Conservation (phyloP, 2,113 vertebrate species). For the Xenus cinereus region DNA sequence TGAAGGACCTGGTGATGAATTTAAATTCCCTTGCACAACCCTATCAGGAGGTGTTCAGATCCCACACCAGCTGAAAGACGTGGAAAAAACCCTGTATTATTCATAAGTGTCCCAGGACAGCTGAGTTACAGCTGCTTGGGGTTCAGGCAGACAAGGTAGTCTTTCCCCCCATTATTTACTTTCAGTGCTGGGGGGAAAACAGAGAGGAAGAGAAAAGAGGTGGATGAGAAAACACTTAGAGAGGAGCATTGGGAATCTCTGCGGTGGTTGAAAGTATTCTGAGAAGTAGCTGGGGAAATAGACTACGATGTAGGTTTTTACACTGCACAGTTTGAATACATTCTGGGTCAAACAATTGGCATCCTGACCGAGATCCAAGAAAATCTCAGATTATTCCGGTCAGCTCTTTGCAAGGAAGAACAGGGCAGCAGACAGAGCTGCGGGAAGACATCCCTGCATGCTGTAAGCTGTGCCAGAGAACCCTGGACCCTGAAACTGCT, state of each 20-base stretch:
- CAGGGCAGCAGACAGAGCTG: neutral
- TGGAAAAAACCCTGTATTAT: neutral
- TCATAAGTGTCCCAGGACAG: neutral
- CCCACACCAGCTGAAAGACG: neutral
- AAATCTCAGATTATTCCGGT: conserved; percentile 42
- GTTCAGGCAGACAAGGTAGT: neutral
- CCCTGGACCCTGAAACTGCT: neutral
- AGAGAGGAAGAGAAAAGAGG: neutral
- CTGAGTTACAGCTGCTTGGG: neutral
- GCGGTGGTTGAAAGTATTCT: neutral
- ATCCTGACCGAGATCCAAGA: conserved; percentile 41
- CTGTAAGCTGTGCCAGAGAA: neutral
- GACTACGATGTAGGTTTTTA: conserved; percentile 26
- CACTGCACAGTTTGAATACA: conserved; percentile 24
- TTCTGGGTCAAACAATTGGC: conserved; percentile 55
- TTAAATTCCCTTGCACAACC: neutral
- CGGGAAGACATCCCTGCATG: neutral
- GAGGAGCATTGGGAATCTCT: neutral
- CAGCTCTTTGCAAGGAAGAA: conserved; percentile 13
- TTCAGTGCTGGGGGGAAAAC: neutral
- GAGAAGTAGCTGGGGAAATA: neutral
- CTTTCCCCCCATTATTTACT: neutral
- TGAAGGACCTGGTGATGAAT: conserved; percentile 45
- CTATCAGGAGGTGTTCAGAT: neutral
- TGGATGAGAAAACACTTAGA: neutral